These are phyloP conservation scores for Panthera tigris DNA, from an alignment of 2,113 vertebrate genomes.

Conservation along the genomic window DNA sequence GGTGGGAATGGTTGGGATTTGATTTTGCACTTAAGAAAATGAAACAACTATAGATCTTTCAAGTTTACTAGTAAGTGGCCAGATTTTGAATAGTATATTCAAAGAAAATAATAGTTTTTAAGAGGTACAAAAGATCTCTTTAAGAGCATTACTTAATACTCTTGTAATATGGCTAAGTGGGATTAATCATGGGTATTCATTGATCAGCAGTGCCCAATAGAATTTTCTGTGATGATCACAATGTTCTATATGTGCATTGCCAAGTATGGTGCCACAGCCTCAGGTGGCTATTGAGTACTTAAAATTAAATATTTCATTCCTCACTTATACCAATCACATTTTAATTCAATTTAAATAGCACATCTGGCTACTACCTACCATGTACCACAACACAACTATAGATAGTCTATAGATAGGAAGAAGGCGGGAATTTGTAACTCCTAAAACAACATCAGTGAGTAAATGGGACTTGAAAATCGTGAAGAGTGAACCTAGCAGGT, in stretches of 20 bases:
- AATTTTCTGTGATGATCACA: not conserved
- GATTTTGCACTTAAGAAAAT: not conserved
- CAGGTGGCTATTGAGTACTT: not conserved
- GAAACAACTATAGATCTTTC: not conserved
- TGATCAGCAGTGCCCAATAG: not conserved
- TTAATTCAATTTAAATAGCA: not conserved
- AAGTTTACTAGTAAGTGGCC: not conserved
- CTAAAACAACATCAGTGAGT: not conserved
- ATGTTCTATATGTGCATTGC: not conserved
- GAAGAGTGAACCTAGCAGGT: not conserved
- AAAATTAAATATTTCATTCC: too few relatives aligned
- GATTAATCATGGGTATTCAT: not conserved
- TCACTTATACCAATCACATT: not conserved
- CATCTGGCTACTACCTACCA: not conserved
- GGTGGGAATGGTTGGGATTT: not conserved
- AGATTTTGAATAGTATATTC: not conserved
- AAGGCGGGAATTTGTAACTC: not conserved
- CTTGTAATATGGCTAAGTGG: not conserved
- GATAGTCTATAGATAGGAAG: not conserved
- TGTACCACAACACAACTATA: not conserved
- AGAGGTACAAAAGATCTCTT: not conserved
- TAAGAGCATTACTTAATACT: not conserved
- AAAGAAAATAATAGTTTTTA: not conserved
- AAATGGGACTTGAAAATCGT: not conserved
- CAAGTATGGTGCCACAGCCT: not conserved